Percentiles rank a stretch among this genome's conserved stretches.
Conservation (phyloP, 2,113 vertebrate species). For the human region GRCh38 chr3:113051501-113052000, state of each 20-base stretch:
- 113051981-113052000: constrained; percentile 77
- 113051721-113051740: background rate
- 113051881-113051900: constrained; percentile 64
- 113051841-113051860: constrained; percentile 69
- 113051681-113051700: background rate
- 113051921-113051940: constrained; percentile 57
- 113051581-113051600: constrained; percentile 32
- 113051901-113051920: constrained; percentile 65
- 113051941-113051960: constrained; percentile 8
- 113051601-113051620: background rate
- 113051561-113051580: background rate
- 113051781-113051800: constrained; percentile 16
- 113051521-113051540: constrained; percentile 29
- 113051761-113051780: background rate
- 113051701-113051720: background rate
- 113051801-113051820: constrained; percentile 55
- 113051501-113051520: constrained; percentile 32
- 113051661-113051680: background rate
- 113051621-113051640: background rate
- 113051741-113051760: constrained; percentile 3
- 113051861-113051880: constrained; percentile 61
- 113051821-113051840: constrained; percentile 51
- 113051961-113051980: constrained; percentile 78
- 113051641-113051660: background rate
- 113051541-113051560: constrained; percentile 10